Percentiles rank a stretch among this genome's conserved stretches.
Evolutionary conservation across 2,113 vertebrate genomes (phyloP).

Genomic region (Zapornia atra): DNA sequence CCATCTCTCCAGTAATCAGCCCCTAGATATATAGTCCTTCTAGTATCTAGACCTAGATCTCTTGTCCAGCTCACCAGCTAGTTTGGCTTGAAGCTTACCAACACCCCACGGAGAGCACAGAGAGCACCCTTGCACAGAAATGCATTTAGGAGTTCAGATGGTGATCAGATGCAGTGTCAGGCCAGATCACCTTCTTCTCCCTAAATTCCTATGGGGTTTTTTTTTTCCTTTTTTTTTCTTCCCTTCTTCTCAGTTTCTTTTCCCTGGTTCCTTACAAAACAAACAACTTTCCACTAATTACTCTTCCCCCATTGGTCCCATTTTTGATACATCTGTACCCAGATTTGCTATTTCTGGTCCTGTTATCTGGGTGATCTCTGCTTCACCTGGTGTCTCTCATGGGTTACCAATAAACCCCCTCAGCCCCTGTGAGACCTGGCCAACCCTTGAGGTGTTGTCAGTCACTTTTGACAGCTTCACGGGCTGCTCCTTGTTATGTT

Average conservation of each 20-base stretch:
- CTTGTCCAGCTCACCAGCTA: not conserved
- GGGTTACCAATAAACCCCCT: not conserved
- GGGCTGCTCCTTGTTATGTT: not conserved
- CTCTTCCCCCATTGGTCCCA: not conserved
- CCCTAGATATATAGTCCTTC: not conserved
- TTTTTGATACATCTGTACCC: not conserved
- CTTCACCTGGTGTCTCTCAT: not conserved
- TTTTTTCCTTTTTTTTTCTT: not conserved
- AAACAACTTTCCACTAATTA: not conserved
- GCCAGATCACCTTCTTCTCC: not conserved
- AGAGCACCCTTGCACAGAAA: not conserved
- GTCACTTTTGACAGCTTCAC: not conserved
- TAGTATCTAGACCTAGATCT: not conserved
- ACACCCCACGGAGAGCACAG: not conserved
- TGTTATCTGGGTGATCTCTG: not conserved
- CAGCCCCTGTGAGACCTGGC: not conserved
- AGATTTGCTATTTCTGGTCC: not conserved
- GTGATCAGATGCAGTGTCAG: not conserved
- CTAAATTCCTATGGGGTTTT: not conserved
- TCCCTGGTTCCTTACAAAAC: not conserved
- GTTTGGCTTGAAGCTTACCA: not conserved
- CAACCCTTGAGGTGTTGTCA: accelerated
- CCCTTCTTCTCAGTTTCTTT: not conserved
- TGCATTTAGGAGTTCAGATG: not conserved
- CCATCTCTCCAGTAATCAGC: not conserved